These are phyloP conservation scores for Nematolebias whitei DNA, from an alignment of 2,113 vertebrate genomes.

Conservation along the genomic window DNA sequence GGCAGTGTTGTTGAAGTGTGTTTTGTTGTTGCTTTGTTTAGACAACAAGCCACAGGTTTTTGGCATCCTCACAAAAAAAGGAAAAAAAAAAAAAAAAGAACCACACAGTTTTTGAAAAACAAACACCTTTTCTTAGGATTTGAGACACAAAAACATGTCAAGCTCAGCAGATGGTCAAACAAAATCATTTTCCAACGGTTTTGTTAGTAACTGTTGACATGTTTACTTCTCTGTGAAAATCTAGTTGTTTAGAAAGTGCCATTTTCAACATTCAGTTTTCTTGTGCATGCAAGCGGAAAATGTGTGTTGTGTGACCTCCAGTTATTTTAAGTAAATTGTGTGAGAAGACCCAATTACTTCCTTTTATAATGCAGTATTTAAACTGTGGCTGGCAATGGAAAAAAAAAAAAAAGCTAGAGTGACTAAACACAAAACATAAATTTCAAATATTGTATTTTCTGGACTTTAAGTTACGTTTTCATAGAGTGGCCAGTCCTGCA, in stretches of 20 bases:
- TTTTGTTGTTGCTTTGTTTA: no score
- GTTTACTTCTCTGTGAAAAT: slow-evolving; percentile 39
- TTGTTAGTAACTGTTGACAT: slow-evolving; percentile 25
- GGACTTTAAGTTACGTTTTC: no score
- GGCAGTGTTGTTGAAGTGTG: no score
- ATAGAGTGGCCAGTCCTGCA: no score
- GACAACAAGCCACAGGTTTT: neutral
- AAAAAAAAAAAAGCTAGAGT: no score
- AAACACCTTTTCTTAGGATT: slow-evolving; percentile 35
- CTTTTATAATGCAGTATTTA: no score
- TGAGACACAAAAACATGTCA: slow-evolving; percentile 59
- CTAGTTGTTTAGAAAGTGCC: slow-evolving; percentile 22
- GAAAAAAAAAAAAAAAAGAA: no score
- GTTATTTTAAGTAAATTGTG: neutral
- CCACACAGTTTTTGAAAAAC: slow-evolving; percentile 31
- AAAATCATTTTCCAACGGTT: slow-evolving; percentile 54
- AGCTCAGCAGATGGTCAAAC: slow-evolving; percentile 61
- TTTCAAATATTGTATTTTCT: no score
- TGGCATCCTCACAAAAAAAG: slow-evolving; percentile 13
- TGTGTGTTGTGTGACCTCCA: slow-evolving; percentile 15
- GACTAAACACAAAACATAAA: no score
- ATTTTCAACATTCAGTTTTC: slow-evolving; percentile 25
- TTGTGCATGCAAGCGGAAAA: slow-evolving; percentile 45
- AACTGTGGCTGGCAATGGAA: no score
- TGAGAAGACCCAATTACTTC: neutral